Evolutionary conservation across 2,797 vertebrate genomes (phyloP), one percentile per base, ranked within the genome.

Genomic region (Xenentodon cancila): DNA sequence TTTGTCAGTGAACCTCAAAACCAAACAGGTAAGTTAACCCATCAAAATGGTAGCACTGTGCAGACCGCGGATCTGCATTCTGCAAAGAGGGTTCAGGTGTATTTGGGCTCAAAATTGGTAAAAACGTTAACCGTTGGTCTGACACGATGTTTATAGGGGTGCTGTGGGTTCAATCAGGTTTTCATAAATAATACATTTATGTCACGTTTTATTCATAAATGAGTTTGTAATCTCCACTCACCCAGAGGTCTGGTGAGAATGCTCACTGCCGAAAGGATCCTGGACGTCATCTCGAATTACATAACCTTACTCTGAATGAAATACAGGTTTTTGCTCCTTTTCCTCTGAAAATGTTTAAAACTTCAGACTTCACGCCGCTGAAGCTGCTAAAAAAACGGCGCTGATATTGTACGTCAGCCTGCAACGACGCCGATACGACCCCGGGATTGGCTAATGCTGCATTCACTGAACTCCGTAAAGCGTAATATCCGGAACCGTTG

Each of bases 221-320:
- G 2, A 4, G 13, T 15, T 50, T 12, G 11, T 20, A 20, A 8
- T 13, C 20, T n/a, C 2, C 6, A 83, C 91, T 87, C 60, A 91
- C 89, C 88, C 1, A 78, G 21, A 46, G 91, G 89, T 60, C 72
- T 89, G 0, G 81, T 91, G 0, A 93, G 79, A 11, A 82, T 37
- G 16, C 64, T 53, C 37, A 91, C 43, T 7, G 85, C 86, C 1
- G 77, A 77, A 9, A 92, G 1, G 18, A 89, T 61, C 5, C 46
- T 70, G 13, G 87, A 51, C 11, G 87, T 88, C 90, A 92, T 91
- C 3, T 77, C 1, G 5, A 1, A 49, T 16, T 37, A 15, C 20
- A 27, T 42, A 9, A 17, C 2, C 6, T 18, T 21, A 16, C 17
- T 3, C 2, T 0, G 1, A 7, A 34, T 2, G 8, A 7, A 11